Evolutionary conservation across 2,113 vertebrate genomes (phyloP), one percentile per base, ranked within the genome.

Genomic region (Callithrix jacchus): DNA sequence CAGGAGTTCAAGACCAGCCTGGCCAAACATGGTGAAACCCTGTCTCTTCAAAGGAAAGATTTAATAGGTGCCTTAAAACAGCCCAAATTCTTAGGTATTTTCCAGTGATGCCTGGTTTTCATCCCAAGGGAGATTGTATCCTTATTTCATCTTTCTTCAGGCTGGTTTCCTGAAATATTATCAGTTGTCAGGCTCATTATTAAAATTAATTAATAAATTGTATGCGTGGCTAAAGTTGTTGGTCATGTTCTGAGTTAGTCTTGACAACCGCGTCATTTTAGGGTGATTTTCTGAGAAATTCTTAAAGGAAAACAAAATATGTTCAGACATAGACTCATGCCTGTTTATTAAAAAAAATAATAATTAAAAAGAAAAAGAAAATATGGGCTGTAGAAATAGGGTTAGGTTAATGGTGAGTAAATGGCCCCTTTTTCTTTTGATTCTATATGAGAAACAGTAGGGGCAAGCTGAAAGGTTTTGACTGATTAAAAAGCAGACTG

Each of bases 121-220:
- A n/a, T 87, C n/a, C 14, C 49, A 73, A 3, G 85, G 45, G 20
- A 3, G 89, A 37, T 45, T 27, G 0, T 91, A 71, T 68, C 45
- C 68, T 92, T 47, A 92, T 56, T 87, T 95, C 18, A 92, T 42
- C 35, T 85, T 27, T 85, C 10, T 58, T 85, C 47, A 58, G 87
- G 52, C 74, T 85, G 71, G 58, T 79, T 84, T 95, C 79, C 73
- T 87, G 88, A 87, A 91, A 80, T 87, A 91, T 27, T 71, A 40
- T 81, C 85, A 64, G 52, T 91, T 91, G 35, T 91, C 74, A 61
- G 35, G 52, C 58, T 91, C 86, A 82, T 80, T 21, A 11, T 91
- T 80, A 49, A 70, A 52, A 80, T 86, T 49, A 86, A 71, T 80
- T 71, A 90, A 84, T 16, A 66, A 76, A 66, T 94, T 74, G 7